Evolutionary conservation across 2,113 vertebrate species (phyloP).

Genomic region (Procavia capensis): DNA sequence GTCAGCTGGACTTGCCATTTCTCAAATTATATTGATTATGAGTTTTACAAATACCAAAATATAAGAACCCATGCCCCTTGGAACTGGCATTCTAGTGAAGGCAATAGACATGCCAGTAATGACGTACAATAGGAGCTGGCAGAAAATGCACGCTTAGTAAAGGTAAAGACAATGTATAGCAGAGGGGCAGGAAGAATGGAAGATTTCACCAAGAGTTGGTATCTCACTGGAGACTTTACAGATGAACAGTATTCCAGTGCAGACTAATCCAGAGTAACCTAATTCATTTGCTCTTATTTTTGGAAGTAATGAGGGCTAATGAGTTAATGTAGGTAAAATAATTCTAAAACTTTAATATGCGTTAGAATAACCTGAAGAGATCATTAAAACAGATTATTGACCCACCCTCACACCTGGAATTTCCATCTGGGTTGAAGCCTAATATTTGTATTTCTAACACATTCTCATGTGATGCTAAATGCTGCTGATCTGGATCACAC

Average conservation of each 20-base stretch:
- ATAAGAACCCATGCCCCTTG: slow-evolving; percentile 58
- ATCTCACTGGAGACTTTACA: slow-evolving; percentile 15
- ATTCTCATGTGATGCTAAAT: not conserved
- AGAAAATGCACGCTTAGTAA: slow-evolving; percentile 62
- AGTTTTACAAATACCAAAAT: slow-evolving; percentile 70
- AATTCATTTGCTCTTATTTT: slow-evolving; percentile 47
- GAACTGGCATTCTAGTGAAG: slow-evolving; percentile 62
- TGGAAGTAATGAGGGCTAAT: slow-evolving; percentile 46
- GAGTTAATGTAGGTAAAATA: slow-evolving; percentile 2
- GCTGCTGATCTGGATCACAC: not conserved
- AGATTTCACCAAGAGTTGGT: slow-evolving; percentile 20
- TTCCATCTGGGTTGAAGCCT: not conserved
- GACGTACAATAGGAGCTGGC: slow-evolving; percentile 64
- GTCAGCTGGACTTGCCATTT: slow-evolving; percentile 62
- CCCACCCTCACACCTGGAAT: not conserved
- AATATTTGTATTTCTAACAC: slow-evolving; percentile 16
- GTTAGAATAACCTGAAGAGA: not conserved
- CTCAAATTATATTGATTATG: slow-evolving; percentile 36
- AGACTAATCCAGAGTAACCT: slow-evolving; percentile 26
- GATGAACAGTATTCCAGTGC: not conserved
- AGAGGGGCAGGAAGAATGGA: not conserved
- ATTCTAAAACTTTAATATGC: not conserved
- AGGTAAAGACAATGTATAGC: slow-evolving; percentile 50
- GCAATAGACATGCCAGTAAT: slow-evolving; percentile 59
- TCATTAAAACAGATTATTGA: slow-evolving; percentile 51